phyloP scores from a whole-genome alignment of 2,113 vertebrate genomes.

The Gasterosteus nipponicus region DNA sequence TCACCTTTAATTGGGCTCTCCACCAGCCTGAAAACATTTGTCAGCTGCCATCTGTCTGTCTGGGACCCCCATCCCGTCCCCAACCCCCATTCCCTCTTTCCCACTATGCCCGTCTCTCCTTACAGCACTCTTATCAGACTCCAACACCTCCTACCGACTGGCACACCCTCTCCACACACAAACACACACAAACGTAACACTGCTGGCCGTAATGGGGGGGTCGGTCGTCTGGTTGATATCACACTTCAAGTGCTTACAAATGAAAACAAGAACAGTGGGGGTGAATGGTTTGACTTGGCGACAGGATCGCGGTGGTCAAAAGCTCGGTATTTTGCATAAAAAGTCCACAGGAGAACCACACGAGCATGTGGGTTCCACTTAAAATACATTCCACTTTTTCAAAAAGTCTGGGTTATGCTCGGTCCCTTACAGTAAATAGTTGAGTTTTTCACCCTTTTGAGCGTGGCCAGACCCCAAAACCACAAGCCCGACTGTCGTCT shows the following conservation, averaged over 20 bases:
- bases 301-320: constrained; percentile 4
- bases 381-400: constrained; percentile 49
- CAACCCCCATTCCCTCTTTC: neutral
- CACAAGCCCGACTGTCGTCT: constrained; percentile 13
- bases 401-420: constrained; percentile 18
- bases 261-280: constrained; percentile 43
- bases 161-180: constrained; percentile 42
- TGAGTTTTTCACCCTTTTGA: constrained; percentile 39
- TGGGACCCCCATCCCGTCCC: constrained; percentile 11
- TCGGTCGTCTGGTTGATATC: constrained; percentile 20
- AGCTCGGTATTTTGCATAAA: constrained; percentile 37
- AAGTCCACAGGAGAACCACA: constrained; percentile 36
- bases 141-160: constrained; percentile 65
- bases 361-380: constrained; percentile 8
- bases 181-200: constrained; percentile 17
- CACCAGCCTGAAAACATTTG: constrained; percentile 77
- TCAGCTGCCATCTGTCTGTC: constrained; percentile 82
- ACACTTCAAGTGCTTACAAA: constrained; percentile 66
- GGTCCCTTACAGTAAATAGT: constrained; percentile 39
- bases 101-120: constrained; percentile 38
- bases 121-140: constrained; percentile 74
- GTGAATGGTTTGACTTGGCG: constrained; percentile 21
- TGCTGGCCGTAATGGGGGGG: constrained; percentile 39
- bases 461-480: constrained; percentile 31
- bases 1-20: constrained; percentile 75